Evolutionary conservation across 2,888 invertebrate genomes (phyloP).

Genomic region (Spatulosminthurus flaviceps): DNA sequence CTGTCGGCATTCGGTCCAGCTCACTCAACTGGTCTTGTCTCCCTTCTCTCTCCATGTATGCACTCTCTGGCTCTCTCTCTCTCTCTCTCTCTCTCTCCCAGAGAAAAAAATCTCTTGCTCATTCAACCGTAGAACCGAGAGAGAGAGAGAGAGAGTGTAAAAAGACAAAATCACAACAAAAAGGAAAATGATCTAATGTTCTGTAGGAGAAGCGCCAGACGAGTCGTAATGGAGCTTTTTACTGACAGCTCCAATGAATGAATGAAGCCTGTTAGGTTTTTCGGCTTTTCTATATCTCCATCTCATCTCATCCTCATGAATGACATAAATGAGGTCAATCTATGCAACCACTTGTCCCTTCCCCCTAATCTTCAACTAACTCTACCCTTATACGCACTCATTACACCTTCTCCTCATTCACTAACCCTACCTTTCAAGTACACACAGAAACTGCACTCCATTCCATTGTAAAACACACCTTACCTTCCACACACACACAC

Average conservation of each 20-base stretch:
- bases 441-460: too few relatives aligned
- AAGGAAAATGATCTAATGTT: constrained; percentile 43
- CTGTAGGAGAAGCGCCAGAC: constrained; percentile 50
- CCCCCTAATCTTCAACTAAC: neutral
- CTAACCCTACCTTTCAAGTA: too few relatives aligned
- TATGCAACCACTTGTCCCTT: constrained; percentile 19
- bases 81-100: neutral
- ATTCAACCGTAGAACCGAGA: neutral
- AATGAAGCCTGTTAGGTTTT: constrained; percentile 42
- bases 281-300: constrained; percentile 19
- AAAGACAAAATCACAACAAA: constrained; percentile 40
- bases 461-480: too few relatives aligned
- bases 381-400: neutral
- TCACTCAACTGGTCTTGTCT: constrained; percentile 9
- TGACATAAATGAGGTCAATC: constrained; percentile 47
- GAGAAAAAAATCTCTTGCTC: neutral
- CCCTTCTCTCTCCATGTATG: neutral
- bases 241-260: constrained; percentile 44
- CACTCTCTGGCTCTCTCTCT: neutral
- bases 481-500: too few relatives aligned
- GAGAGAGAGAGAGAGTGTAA: too few relatives aligned
- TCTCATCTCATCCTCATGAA: constrained; percentile 29
- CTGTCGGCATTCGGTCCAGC: constrained; percentile 39
- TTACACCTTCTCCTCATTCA: too few relatives aligned
- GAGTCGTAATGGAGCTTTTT: constrained; percentile 51